Conservation (phyloP, 2,888 invertebrate species). For the Cyclophora punctaria region DNA sequence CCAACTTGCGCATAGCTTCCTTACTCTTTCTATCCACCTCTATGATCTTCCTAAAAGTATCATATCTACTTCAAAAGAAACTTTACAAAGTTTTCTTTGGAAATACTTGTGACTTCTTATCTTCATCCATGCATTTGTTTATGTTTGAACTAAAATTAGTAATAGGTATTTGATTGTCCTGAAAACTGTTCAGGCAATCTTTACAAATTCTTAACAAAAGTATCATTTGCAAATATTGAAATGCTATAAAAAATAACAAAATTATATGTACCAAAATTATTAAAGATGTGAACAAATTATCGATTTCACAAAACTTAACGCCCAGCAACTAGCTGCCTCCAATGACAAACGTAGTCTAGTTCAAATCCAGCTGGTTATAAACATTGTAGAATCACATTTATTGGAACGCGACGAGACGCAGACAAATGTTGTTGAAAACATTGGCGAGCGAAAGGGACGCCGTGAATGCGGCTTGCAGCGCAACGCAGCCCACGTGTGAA, state of each 20-base stretch:
- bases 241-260: too few relatives aligned
- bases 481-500: constrained; percentile 36
- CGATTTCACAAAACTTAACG: neutral
- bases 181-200: too few relatives aligned
- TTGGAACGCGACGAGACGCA: constrained; percentile 24
- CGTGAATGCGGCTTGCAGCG: constrained; percentile 18
- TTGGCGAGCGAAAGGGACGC: constrained; percentile 34
- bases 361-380: constrained; percentile 20
- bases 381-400: constrained; percentile 27
- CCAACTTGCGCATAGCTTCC: constrained; percentile 33
- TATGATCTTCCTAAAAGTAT: constrained; percentile 32
- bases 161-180: too few relatives aligned
- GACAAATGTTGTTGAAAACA: constrained; percentile 28
- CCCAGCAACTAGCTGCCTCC: constrained; percentile 13
- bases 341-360: constrained; percentile 21
- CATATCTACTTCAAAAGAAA: neutral
- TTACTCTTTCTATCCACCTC: constrained; percentile 27
- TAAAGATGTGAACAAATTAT: too few relatives aligned
- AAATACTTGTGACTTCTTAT: too few relatives aligned
- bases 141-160: too few relatives aligned
- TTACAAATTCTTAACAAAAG: too few relatives aligned
- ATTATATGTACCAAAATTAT: too few relatives aligned
- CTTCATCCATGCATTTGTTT: neutral
- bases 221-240: too few relatives aligned
- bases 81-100: too few relatives aligned